Conservation (phyloP, 2,113 vertebrate species). For the Isurus oxyrinchus region DNA sequence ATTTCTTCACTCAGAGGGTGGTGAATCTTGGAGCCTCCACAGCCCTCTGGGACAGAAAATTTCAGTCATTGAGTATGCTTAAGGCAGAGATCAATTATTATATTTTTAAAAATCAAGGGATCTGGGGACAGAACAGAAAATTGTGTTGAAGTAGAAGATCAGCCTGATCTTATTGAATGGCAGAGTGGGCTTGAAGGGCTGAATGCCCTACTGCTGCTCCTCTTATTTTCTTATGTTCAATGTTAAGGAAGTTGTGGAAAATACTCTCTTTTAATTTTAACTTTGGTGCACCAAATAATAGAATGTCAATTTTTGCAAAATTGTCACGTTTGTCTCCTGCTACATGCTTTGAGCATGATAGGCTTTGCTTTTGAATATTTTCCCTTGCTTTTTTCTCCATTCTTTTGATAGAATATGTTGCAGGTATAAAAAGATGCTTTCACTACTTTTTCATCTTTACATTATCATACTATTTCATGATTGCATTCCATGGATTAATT, state of each 20-base stretch:
- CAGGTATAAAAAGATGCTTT: not conserved
- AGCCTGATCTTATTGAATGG: too few relatives aligned
- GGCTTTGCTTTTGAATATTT: not conserved
- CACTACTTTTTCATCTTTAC: constrained; percentile 1
- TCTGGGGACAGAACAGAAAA: too few relatives aligned
- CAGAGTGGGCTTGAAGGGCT: too few relatives aligned
- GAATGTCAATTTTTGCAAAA: not conserved
- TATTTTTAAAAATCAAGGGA: too few relatives aligned
- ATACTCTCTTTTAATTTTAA: not conserved
- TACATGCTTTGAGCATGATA: not conserved
- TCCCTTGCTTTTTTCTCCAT: not conserved
- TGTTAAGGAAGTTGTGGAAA: not conserved
- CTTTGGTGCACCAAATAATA: not conserved
- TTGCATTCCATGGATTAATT: constrained; percentile 18
- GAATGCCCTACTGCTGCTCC: too few relatives aligned
- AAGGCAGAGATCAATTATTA: too few relatives aligned
- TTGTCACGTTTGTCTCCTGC: not conserved
- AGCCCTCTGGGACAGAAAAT: too few relatives aligned
- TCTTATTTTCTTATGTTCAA: too few relatives aligned
- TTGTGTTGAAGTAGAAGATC: too few relatives aligned
- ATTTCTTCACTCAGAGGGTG: too few relatives aligned
- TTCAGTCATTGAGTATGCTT: too few relatives aligned
- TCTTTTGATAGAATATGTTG: not conserved
- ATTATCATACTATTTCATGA: not conserved
- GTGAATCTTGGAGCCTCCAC: too few relatives aligned